Percentiles rank a stretch among this genome's conserved stretches.
Evolutionary conservation across 2,888 invertebrate species (phyloP).

Genomic region (Patella depressa): DNA sequence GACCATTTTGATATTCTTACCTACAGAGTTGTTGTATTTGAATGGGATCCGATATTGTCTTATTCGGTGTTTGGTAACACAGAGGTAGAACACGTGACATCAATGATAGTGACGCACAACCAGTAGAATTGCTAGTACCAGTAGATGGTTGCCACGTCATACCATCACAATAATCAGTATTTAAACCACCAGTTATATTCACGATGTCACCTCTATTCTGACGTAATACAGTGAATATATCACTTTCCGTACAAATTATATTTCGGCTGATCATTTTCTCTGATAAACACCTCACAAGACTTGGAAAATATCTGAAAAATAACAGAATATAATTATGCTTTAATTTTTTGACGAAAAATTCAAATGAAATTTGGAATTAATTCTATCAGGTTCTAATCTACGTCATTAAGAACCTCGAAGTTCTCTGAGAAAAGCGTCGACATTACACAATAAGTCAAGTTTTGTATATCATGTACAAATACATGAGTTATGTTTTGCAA

Average conservation of each 20-base stretch:
- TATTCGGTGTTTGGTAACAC: not conserved
- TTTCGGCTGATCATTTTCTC: not conserved
- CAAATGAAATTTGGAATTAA: no score
- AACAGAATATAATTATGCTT: not conserved
- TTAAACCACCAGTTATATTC: not conserved
- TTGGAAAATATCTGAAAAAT: not conserved
- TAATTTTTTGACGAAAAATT: no score
- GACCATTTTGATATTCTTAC: not conserved
- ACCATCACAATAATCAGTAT: conserved; percentile 1
- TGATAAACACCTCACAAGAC: not conserved
- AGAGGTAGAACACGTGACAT: not conserved
- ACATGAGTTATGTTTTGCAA: no score
- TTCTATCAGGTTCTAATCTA: no score
- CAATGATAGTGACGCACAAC: not conserved
- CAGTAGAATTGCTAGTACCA: not conserved
- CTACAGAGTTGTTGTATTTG: not conserved
- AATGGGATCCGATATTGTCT: not conserved
- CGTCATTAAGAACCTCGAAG: no score
- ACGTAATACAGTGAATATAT: not conserved
- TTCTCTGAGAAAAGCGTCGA: no score
- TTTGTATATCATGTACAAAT: no score
- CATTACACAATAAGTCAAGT: no score
- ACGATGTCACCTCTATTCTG: not conserved
- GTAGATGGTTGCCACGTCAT: not conserved
- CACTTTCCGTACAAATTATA: not conserved